A percentile compares a stretch with the other conserved stretches of the same genome.
Conservation (phyloP, 2,888 invertebrate species). For the Dryocosmus kuriphilus region DNA sequence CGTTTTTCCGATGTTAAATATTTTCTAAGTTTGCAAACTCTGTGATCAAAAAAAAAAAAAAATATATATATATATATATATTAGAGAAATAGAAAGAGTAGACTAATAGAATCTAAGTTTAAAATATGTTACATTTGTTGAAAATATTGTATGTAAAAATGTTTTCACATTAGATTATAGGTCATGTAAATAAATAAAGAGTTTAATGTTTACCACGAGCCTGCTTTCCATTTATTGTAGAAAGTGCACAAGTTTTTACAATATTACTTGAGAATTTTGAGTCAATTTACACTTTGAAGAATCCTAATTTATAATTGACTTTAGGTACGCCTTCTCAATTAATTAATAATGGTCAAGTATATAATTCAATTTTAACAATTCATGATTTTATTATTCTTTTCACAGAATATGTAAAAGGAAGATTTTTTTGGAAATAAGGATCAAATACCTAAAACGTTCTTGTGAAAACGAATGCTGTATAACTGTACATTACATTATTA, state of each 20-base stretch:
- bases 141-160: not conserved
- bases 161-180: not conserved
- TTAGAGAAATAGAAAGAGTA: not conserved
- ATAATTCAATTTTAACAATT: too few species aligned
- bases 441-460: slow-evolving; percentile 10
- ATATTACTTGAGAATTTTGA: not conserved
- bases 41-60: slow-evolving; percentile 5
- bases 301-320: too few species aligned
- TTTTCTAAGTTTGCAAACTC: not conserved
- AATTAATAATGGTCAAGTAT: too few species aligned
- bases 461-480: slow-evolving; percentile 58
- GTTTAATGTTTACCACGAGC: not conserved
- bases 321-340: too few species aligned
- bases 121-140: not conserved
- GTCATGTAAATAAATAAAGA: slow-evolving; percentile 3
- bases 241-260: not conserved
- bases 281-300: not conserved
- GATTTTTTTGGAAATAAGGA: slow-evolving; percentile 45
- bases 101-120: not conserved
- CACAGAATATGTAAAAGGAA: slow-evolving; percentile 30
- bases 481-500: slow-evolving; percentile 75
- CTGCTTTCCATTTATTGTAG: not conserved
- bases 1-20: not conserved
- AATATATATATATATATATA: too few species aligned
- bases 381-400: too few species aligned